These are phyloP conservation scores for Eciton burchellii DNA, from an alignment of 1,140 invertebrate species.

Conservation along the genomic window DNA sequence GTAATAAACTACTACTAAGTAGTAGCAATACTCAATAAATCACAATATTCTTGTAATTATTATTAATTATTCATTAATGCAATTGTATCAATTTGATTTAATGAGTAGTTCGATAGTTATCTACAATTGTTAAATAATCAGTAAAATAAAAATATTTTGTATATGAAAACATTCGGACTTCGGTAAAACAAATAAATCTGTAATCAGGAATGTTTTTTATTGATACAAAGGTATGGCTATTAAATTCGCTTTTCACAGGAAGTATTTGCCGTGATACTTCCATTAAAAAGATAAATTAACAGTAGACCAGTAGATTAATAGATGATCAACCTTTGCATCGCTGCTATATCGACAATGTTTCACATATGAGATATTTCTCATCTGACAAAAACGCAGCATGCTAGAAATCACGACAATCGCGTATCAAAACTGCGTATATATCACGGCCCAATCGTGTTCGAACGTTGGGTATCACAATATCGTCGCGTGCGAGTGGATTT, in stretches of 20 bases:
- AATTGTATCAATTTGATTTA: no score
- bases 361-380: background rate
- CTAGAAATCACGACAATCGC: background rate
- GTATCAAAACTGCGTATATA: conserved; percentile 5
- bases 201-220: conserved; percentile 11
- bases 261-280: background rate
- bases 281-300: background rate
- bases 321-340: background rate
- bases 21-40: no score
- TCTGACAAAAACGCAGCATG: background rate
- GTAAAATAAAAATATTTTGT: no score
- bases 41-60: no score
- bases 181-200: background rate
- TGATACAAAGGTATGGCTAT: conserved; percentile 12
- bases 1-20: no score
- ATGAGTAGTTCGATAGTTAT: no score
- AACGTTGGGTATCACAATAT: conserved; percentile 1
- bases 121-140: no score
- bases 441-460: background rate
- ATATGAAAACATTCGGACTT: no score
- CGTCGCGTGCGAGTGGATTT: background rate
- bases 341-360: background rate
- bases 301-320: no score
- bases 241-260: background rate
- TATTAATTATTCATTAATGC: no score